phyloP scores from a whole-genome alignment of 2,113 vertebrate genomes.

The Neodon shergylaensis region DNA sequence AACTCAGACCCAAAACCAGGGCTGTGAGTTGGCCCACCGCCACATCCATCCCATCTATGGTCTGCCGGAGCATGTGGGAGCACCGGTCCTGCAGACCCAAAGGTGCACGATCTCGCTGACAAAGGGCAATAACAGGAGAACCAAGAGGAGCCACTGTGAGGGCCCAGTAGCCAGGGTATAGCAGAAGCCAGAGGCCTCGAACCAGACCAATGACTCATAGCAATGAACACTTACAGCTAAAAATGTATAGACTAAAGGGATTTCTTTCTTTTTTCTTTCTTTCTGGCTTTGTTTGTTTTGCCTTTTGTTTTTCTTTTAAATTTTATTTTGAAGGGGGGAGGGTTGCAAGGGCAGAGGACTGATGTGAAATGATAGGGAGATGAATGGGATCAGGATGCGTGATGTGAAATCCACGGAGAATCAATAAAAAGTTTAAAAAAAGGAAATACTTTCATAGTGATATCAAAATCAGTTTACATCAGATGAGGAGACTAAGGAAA shows the following conservation, averaged over 20 bases:
- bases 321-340: background rate
- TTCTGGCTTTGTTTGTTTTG: background rate
- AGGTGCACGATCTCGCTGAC: background rate
- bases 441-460: background rate
- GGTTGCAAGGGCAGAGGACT: background rate
- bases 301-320: background rate
- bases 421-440: background rate
- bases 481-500: background rate
- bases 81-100: background rate
- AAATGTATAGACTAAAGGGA: background rate
- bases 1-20: background rate
- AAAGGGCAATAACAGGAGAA: background rate
- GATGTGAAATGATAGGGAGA: background rate
- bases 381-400: background rate
- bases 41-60: background rate
- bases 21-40: background rate
- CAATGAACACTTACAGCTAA: background rate
- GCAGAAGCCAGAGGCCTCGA: background rate
- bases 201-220: background rate
- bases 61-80: background rate
- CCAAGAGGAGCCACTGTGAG: background rate
- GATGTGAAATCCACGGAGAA: background rate
- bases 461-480: constrained; percentile 39
- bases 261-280: background rate
- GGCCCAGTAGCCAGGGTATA: background rate